phyloP scores from a whole-genome alignment of 1,140 invertebrate genomes.

The Pararge aegeria region DNA sequence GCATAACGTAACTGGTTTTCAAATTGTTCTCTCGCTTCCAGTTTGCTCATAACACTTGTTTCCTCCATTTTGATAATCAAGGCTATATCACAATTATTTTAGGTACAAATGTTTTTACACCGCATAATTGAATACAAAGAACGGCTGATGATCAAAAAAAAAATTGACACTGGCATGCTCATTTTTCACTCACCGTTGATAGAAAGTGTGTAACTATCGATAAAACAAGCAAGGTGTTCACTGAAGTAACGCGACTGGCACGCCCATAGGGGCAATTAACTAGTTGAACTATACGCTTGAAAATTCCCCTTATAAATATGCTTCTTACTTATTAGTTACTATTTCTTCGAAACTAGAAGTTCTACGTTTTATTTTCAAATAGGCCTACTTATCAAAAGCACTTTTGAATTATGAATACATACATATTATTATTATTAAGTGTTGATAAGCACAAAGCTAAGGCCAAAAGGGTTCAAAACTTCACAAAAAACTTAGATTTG shows the following conservation, averaged over 20 bases:
- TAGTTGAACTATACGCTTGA: neutral
- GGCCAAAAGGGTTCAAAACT: too few species aligned
- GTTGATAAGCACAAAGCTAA: too few species aligned
- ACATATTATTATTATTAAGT: too few species aligned
- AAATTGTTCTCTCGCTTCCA: slow-evolving; percentile 56
- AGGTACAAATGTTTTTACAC: too few species aligned
- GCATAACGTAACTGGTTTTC: slow-evolving; percentile 63
- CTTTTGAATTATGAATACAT: too few species aligned
- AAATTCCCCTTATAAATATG: neutral
- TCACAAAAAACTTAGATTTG: too few species aligned
- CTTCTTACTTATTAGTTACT: neutral
- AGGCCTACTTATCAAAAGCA: too few species aligned
- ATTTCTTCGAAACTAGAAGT: too few species aligned
- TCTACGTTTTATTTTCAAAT: too few species aligned
- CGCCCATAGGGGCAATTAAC: slow-evolving; percentile 13
- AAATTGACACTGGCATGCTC: neutral
- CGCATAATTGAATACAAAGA: neutral
- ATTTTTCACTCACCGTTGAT: slow-evolving; percentile 28
- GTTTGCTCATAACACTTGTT: slow-evolving; percentile 46
- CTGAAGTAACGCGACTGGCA: slow-evolving; percentile 13
- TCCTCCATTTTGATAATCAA: slow-evolving; percentile 32
- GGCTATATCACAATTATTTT: neutral
- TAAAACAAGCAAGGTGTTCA: slow-evolving; percentile 53
- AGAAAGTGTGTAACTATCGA: slow-evolving; percentile 63
- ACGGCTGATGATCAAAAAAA: too few species aligned